phyloP scores from a whole-genome alignment of 2,888 invertebrate species.

The Noctuana brunneofusca region DNA sequence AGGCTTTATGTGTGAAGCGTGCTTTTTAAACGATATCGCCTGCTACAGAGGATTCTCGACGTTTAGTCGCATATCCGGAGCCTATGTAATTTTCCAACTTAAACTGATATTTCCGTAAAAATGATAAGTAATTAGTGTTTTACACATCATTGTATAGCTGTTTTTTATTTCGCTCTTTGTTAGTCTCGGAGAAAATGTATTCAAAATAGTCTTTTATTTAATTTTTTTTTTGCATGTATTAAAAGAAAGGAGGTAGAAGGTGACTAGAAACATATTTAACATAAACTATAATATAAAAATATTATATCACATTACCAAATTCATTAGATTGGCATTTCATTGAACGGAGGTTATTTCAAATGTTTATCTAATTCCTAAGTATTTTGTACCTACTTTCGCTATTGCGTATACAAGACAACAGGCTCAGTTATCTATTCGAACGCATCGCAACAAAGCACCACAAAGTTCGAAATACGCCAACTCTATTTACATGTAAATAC shows the following conservation, averaged over 20 bases:
- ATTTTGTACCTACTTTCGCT: not conserved
- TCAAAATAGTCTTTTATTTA: too few relatives aligned
- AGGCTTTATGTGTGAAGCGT: slow-evolving; percentile 74
- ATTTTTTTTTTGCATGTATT: too few relatives aligned
- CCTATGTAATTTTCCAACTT: not conserved
- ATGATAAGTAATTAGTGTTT: not conserved
- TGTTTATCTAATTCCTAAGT: too few relatives aligned
- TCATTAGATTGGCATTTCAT: too few relatives aligned
- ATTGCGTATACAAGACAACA: not conserved
- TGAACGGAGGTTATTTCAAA: too few relatives aligned
- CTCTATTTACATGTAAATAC: slow-evolving; percentile 83
- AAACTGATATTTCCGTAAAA: not conserved
- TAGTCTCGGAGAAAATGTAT: too few relatives aligned
- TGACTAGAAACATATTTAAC: too few relatives aligned
- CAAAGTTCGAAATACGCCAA: slow-evolving; percentile 61
- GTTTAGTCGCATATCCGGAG: slow-evolving; percentile 48
- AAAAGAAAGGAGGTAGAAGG: too few relatives aligned
- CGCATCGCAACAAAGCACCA: slow-evolving; percentile 50
- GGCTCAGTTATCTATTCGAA: slow-evolving; percentile 34
- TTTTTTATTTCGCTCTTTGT: not conserved
- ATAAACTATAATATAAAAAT: too few relatives aligned
- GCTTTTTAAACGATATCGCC: slow-evolving; percentile 74
- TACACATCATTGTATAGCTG: not conserved
- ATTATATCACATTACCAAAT: too few relatives aligned
- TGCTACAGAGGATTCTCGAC: slow-evolving; percentile 55